These are phyloP conservation scores for Zingel zingel DNA, from an alignment of 2,113 vertebrate species.

Conservation along the genomic window DNA sequence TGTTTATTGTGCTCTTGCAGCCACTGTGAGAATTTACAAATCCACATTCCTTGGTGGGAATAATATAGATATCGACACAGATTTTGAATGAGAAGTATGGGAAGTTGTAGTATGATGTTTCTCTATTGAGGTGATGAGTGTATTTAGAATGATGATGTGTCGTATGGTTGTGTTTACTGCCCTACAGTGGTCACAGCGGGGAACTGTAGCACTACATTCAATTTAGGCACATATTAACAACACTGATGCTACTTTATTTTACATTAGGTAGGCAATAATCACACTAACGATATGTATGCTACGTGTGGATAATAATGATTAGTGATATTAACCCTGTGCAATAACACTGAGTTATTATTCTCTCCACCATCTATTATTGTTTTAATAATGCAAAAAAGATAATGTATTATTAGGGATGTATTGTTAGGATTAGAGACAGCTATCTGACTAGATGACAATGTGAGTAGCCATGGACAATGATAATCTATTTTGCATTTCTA, in stretches of 20 bases:
- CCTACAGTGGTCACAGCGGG: constrained; percentile 11
- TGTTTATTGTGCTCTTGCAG: background rate
- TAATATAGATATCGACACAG: background rate
- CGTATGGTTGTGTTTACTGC: constrained; percentile 1
- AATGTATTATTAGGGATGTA: background rate
- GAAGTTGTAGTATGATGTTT: background rate
- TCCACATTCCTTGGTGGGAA: background rate
- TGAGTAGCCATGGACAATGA: background rate
- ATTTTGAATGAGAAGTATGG: background rate
- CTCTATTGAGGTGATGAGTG: background rate
- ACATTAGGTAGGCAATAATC: background rate
- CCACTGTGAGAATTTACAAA: background rate
- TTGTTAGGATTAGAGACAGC: background rate
- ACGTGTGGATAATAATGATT: background rate
- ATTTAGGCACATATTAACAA: background rate
- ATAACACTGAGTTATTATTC: background rate
- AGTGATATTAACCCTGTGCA: background rate
- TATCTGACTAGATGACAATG: background rate
- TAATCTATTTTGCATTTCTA: background rate
- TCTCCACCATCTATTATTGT: background rate
- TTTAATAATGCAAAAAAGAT: too few relatives aligned
- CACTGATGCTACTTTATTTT: background rate
- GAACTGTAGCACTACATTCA: background rate
- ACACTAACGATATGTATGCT: background rate
- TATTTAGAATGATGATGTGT: background rate